Evolutionary conservation across 2,888 invertebrate genomes (phyloP).

Genomic region (Criorhina ranunculi): DNA sequence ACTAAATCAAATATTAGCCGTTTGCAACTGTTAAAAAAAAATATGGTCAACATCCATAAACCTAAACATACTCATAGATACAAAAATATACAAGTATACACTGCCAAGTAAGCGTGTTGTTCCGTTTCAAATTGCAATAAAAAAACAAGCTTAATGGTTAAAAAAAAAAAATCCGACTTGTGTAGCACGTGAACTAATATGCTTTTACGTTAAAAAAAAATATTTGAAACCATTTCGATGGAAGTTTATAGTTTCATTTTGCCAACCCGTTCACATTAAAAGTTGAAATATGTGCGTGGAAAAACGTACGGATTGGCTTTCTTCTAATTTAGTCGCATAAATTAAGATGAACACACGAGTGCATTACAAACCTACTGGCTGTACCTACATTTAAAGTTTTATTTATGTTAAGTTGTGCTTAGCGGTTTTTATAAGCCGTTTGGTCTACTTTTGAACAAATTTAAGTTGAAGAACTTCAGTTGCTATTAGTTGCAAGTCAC

Average conservation of each 20-base stretch:
- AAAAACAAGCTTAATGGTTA: conserved; percentile 32
- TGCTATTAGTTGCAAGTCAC: too few species aligned
- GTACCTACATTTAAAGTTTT: background rate
- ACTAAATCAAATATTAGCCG: background rate
- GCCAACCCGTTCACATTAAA: conserved; percentile 36
- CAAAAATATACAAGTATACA: conserved; percentile 2
- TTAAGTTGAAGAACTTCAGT: too few species aligned
- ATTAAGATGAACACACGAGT: background rate
- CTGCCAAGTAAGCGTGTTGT: background rate
- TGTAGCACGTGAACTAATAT: conserved; percentile 61
- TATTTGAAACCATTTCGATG: conserved; percentile 56
- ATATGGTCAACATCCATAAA: conserved; percentile 29
- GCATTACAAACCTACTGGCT: background rate
- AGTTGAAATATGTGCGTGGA: background rate
- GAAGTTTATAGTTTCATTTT: conserved; percentile 68
- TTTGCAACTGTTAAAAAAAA: background rate
- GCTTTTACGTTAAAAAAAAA: conserved; percentile 36
- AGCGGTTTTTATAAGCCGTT: too few species aligned
- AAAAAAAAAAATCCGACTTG: conserved; percentile 39
- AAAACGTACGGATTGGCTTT: conserved; percentile 9
- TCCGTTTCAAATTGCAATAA: conserved; percentile 18
- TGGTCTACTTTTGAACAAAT: too few species aligned
- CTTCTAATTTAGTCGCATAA: background rate
- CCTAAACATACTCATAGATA: background rate
- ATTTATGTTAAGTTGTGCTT: background rate